Conservation (phyloP, 1,140 invertebrate species). For the Lepidotrigona ventralis region DNA sequence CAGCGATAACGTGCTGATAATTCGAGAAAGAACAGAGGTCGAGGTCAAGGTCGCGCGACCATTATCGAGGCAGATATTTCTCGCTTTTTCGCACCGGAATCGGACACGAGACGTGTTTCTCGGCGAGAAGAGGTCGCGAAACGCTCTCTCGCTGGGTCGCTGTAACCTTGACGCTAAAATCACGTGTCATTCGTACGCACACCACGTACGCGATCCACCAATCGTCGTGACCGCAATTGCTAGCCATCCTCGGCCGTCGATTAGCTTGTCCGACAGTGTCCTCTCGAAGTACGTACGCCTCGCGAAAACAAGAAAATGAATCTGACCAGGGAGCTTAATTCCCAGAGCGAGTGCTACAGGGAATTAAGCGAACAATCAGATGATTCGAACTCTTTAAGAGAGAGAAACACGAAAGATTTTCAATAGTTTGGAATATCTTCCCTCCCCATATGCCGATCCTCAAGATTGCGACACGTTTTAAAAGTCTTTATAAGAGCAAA, state of each 20-base stretch:
- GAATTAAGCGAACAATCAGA: neutral
- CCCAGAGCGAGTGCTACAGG: too few species aligned
- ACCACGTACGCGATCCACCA: conserved; percentile 6
- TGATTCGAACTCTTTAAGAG: neutral
- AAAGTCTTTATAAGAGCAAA: rapidly evolving
- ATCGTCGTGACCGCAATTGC: neutral
- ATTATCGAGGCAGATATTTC: neutral
- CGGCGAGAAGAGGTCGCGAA: neutral
- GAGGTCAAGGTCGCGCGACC: neutral
- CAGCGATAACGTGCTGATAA: neutral
- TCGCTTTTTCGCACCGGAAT: neutral
- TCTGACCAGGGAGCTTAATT: neutral
- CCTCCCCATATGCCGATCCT: neutral
- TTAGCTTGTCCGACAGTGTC: neutral
- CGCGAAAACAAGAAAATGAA: neutral
- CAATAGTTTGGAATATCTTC: neutral
- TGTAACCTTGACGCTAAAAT: conserved; percentile 19
- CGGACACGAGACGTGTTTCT: neutral
- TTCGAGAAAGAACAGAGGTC: neutral
- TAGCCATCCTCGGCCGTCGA: neutral
- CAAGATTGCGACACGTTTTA: neutral
- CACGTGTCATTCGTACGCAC: neutral
- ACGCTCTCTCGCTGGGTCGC: neutral
- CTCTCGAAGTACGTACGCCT: neutral
- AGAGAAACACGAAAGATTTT: too few species aligned